phyloP scores from a whole-genome alignment of 2,888 invertebrate species.

The Willowsia nigromaculata region DNA sequence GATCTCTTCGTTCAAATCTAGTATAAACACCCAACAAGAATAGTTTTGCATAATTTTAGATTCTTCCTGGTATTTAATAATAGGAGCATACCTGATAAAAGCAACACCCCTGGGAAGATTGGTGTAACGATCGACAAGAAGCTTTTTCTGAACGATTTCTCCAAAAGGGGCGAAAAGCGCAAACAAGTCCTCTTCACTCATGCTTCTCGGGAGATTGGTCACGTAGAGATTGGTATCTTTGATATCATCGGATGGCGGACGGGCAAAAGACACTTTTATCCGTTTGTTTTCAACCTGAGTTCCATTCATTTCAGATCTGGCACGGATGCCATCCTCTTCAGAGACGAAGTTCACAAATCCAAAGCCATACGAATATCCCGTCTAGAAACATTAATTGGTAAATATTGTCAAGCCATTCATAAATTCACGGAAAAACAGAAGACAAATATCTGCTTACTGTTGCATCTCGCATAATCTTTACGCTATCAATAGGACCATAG shows the following conservation, averaged over 20 bases:
- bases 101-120: slow-evolving; percentile 94
- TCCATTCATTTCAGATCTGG: slow-evolving; percentile 93
- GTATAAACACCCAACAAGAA: neutral
- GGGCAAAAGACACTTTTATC: slow-evolving; percentile 95
- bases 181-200: slow-evolving; percentile 88
- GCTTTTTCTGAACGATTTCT: slow-evolving; percentile 94
- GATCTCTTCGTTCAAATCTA: slow-evolving; percentile 92
- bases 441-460: slow-evolving; percentile 83
- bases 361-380: slow-evolving; percentile 97
- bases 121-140: slow-evolving; percentile 92
- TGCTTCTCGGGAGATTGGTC: slow-evolving; percentile 88
- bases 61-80: neutral
- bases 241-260: slow-evolving; percentile 94
- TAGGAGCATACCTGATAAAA: slow-evolving; percentile 87
- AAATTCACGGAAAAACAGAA: neutral
- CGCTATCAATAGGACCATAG: slow-evolving; percentile 93
- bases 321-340: slow-evolving; percentile 91
- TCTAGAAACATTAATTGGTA: slow-evolving; percentile 82
- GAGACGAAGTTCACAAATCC: slow-evolving; percentile 95
- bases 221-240: slow-evolving; percentile 97
- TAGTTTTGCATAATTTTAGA: neutral
- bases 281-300: slow-evolving; percentile 93
- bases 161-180: slow-evolving; percentile 93
- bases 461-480: slow-evolving; percentile 94
- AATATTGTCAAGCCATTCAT: neutral